Conservation (phyloP, 1,140 invertebrate species). For the Anadara kagoshimensis region DNA sequence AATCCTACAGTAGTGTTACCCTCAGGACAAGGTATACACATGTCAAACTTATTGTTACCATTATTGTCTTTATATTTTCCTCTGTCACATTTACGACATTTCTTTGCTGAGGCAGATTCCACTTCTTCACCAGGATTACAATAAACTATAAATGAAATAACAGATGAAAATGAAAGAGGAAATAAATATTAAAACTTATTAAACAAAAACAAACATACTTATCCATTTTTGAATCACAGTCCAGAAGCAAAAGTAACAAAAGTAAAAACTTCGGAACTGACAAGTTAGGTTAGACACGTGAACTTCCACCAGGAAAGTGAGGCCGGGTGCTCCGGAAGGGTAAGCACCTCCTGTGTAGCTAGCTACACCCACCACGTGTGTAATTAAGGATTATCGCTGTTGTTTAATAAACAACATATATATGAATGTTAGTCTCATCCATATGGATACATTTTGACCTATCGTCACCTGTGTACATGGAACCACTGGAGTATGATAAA, state of each 20-base stretch:
- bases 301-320: too few species aligned
- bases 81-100: conserved; percentile 14
- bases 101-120: not conserved
- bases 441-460: not conserved
- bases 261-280: too few species aligned
- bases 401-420: not conserved
- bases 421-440: not conserved
- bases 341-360: too few species aligned
- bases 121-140: conserved; percentile 21
- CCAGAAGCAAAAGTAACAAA: too few species aligned
- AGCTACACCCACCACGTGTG: too few species aligned
- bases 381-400: not conserved
- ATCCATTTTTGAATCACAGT: too few species aligned
- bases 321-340: too few species aligned
- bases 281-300: too few species aligned
- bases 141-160: conserved; percentile 16
- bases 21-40: conserved; percentile 9
- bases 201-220: too few species aligned
- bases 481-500: not conserved
- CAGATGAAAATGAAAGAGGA: too few species aligned
- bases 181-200: not conserved
- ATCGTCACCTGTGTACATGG: not conserved
- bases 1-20: conserved; percentile 26
- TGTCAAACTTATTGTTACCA: not conserved
- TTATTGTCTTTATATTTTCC: conserved; percentile 17